Evolutionary conservation across 1,140 invertebrate genomes (phyloP).

Genomic region (Theocolax elegans): DNA sequence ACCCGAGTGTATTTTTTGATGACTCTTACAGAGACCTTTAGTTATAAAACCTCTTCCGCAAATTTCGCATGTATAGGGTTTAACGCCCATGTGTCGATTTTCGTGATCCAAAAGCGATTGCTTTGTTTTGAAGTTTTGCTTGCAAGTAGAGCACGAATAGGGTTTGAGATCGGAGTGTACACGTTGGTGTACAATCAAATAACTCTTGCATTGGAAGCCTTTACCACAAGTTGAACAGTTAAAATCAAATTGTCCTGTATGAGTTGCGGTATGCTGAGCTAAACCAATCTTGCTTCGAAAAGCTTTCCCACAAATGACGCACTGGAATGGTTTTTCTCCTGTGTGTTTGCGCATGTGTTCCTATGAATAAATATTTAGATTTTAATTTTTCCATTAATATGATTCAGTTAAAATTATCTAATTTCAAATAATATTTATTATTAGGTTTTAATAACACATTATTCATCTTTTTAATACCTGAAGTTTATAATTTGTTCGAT

Average conservation of each 20-base stretch:
- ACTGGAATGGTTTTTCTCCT: conserved; percentile 84
- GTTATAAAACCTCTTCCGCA: conserved; percentile 86
- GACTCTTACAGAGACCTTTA: conserved; percentile 79
- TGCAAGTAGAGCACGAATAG: conserved; percentile 72
- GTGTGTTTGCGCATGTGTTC: conserved; percentile 86
- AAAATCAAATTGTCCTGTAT: conserved; percentile 75
- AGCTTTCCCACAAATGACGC: conserved; percentile 79
- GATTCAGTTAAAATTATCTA: neutral
- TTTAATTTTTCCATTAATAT: neutral
- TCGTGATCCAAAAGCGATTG: conserved; percentile 82
- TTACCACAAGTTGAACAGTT: conserved; percentile 77
- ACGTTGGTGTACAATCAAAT: conserved; percentile 77
- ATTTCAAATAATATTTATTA: neutral
- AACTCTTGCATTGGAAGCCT: conserved; percentile 79
- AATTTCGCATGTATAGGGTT: conserved; percentile 83
- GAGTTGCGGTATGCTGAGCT: conserved; percentile 76
- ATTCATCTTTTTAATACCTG: conserved; percentile 52
- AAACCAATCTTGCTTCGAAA: conserved; percentile 77
- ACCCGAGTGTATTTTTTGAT: conserved; percentile 77
- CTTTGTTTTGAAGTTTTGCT: conserved; percentile 78
- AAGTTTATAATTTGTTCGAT: conserved; percentile 74
- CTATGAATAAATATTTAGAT: neutral
- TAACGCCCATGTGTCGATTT: conserved; percentile 83
- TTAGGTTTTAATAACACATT: neutral
- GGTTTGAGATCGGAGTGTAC: conserved; percentile 76